phyloP scores from a whole-genome alignment of 1,140 invertebrate species.

The Hetaerina americana region DNA sequence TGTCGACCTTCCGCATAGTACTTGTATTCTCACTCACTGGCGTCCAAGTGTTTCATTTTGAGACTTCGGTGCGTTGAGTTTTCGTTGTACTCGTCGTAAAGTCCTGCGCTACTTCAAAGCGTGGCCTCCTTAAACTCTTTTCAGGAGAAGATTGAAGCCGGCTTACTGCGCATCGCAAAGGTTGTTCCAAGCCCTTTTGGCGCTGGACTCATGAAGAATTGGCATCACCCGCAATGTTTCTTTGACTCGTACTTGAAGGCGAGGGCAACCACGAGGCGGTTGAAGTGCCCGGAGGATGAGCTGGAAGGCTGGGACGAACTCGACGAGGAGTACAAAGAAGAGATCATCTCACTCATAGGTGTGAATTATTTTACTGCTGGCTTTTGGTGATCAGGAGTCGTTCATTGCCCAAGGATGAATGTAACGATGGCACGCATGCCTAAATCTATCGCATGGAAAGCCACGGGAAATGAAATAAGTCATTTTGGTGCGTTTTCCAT shows the following conservation, averaged over 20 bases:
- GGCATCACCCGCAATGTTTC: constrained; percentile 67
- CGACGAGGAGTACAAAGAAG: constrained; percentile 48
- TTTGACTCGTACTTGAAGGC: constrained; percentile 69
- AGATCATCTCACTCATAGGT: constrained; percentile 38
- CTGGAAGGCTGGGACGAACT: constrained; percentile 61
- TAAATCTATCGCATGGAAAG: background rate
- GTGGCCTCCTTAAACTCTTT: too few species aligned
- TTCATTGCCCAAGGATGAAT: too few species aligned
- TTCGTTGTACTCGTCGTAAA: too few species aligned
- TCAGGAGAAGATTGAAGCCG: constrained; percentile 51
- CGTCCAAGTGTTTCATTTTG: too few species aligned
- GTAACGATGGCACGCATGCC: too few species aligned
- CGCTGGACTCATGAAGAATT: constrained; percentile 69
- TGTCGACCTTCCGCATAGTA: too few species aligned
- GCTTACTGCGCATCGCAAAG: constrained; percentile 57
- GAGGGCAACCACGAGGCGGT: constrained; percentile 63
- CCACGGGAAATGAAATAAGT: too few species aligned
- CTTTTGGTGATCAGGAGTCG: constrained; percentile 4
- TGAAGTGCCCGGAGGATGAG: constrained; percentile 60
- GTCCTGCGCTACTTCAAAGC: too few species aligned
- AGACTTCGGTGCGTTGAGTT: too few species aligned
- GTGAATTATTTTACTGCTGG: too few species aligned
- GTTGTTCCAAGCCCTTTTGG: constrained; percentile 63
- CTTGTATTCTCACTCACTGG: too few species aligned
- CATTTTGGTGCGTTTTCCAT: too few species aligned